These are phyloP conservation scores for Petrocephalus sullivani DNA, from an alignment of 2,797 vertebrate species.

Conservation along the genomic window DNA sequence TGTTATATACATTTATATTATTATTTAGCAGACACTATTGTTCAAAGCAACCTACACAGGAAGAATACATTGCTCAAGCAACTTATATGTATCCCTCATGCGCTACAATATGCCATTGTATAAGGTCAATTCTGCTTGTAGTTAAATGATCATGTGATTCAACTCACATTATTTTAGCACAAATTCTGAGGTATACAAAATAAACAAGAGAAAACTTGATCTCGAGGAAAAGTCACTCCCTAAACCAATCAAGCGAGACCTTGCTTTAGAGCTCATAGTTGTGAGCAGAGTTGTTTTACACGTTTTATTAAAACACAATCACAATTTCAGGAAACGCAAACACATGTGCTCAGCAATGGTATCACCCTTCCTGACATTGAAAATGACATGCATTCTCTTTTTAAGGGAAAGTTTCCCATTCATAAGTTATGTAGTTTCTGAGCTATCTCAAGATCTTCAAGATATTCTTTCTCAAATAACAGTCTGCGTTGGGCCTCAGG, in stretches of 20 bases:
- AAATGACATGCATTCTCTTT: neutral
- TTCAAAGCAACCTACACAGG: neutral
- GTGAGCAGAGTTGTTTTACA: neutral
- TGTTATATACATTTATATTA: neutral
- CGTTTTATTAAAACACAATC: conserved; percentile 11
- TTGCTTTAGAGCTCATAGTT: neutral
- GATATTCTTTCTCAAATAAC: neutral
- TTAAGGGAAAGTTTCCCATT: conserved; percentile 11
- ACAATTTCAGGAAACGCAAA: conserved; percentile 1
- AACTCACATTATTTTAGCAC: neutral
- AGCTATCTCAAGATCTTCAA: neutral
- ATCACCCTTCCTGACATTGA: neutral
- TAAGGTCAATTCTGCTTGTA: neutral
- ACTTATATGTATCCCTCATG: neutral
- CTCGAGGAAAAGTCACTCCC: neutral
- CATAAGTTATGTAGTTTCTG: neutral
- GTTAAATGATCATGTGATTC: neutral
- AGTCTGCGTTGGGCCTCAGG: neutral
- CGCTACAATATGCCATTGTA: neutral
- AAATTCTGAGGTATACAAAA: neutral
- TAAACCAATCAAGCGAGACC: neutral
- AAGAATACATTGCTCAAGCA: neutral
- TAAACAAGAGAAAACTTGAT: neutral
- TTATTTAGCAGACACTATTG: neutral
- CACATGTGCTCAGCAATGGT: conserved; percentile 13